phyloP scores from a whole-genome alignment of 2,113 vertebrate species.

The Mugil cephalus region DNA sequence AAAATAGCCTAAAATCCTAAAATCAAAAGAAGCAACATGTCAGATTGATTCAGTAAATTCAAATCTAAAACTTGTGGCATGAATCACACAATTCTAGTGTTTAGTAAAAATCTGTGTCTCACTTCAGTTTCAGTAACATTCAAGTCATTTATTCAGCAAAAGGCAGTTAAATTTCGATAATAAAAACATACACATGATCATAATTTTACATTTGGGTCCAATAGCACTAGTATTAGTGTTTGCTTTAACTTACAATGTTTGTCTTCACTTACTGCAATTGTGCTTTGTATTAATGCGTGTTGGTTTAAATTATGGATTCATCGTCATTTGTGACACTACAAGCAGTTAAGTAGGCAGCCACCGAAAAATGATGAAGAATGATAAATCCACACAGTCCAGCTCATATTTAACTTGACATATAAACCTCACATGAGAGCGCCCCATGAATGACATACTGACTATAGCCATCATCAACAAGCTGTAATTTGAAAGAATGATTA shows the following conservation, averaged over 20 bases:
- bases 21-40: too few species aligned
- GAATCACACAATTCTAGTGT: background rate
- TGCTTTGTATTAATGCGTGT: constrained; percentile 1
- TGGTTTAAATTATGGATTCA: constrained; percentile 2
- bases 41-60: too few species aligned
- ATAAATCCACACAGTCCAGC: background rate
- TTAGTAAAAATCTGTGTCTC: constrained; percentile 17
- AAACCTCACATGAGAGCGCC: background rate
- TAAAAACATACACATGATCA: constrained; percentile 33
- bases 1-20: too few species aligned
- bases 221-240: constrained; percentile 34
- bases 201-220: constrained; percentile 2
- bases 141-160: constrained; percentile 49
- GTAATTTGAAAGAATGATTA: background rate
- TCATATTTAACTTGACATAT: background rate
- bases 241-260: background rate
- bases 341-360: background rate
- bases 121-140: constrained; percentile 4
- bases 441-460: background rate
- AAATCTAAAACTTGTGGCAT: background rate
- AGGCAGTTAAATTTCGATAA: constrained; percentile 23
- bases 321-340: background rate
- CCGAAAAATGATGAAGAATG: background rate
- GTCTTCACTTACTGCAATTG: background rate
- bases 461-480: background rate